Evolutionary conservation across 2,888 invertebrate genomes (phyloP).

Genomic region (Formica aserva): DNA sequence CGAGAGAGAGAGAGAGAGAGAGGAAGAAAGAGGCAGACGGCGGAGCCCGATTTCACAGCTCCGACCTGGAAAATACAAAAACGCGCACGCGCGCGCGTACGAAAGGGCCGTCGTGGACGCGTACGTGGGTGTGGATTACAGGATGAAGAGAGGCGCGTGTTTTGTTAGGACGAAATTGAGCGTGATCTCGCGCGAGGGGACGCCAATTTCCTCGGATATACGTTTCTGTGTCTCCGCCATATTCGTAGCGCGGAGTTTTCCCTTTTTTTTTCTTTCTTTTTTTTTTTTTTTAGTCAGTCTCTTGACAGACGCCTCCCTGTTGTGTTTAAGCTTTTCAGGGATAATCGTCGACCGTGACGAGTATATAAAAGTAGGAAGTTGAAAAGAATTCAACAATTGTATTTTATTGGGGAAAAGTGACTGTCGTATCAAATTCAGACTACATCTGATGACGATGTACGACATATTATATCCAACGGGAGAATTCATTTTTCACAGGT

Average conservation of each 20-base stretch:
- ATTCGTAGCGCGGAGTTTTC: constrained; percentile 43
- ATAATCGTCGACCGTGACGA: constrained; percentile 39
- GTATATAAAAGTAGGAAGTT: constrained; percentile 6
- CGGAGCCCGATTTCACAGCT: constrained; percentile 46
- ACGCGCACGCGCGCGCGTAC: constrained; percentile 34
- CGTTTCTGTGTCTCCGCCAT: constrained; percentile 44
- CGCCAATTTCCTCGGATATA: constrained; percentile 54
- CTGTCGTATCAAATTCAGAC: constrained; percentile 1
- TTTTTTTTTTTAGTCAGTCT: neutral
- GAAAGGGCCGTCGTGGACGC: neutral
- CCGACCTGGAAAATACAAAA: constrained; percentile 41
- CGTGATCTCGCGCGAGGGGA: constrained; percentile 69
- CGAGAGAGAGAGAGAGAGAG: constrained; percentile 16
- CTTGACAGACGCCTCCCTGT: neutral
- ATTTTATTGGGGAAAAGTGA: constrained; percentile 5
- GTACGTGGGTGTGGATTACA: constrained; percentile 52
- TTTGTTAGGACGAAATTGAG: constrained; percentile 81
- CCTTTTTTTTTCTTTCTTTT: neutral
- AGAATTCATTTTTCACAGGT: neutral
- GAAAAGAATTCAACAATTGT: constrained; percentile 20
- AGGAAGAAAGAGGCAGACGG: neutral
- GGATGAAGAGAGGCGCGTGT: constrained; percentile 65
- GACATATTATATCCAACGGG: neutral
- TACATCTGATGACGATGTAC: neutral
- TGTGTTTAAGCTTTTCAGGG: constrained; percentile 7